Conservation (phyloP, 2,113 vertebrate genomes). For the Abramis brama region DNA sequence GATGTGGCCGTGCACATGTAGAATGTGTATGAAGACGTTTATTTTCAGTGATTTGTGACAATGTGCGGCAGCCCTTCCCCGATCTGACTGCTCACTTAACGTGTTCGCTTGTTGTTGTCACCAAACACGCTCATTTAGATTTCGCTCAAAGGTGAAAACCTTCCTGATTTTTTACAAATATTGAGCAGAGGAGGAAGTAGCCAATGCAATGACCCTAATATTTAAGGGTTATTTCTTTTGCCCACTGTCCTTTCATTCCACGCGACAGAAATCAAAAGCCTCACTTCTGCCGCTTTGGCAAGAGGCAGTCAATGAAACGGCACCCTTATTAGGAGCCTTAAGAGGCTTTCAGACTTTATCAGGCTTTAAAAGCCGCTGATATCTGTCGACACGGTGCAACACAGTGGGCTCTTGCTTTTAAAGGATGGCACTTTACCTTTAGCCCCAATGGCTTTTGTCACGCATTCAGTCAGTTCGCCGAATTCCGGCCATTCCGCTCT, state of each 20-base stretch:
- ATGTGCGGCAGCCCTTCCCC: not conserved
- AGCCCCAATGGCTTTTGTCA: conserved; percentile 51
- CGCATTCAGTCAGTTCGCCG: conserved; percentile 29
- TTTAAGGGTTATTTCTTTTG: conserved; percentile 66
- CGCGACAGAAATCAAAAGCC: conserved; percentile 70
- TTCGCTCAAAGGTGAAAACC: conserved; percentile 57
- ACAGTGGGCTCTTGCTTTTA: conserved; percentile 45
- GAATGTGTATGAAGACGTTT: conserved; percentile 7
- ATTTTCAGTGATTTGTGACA: conserved; percentile 51
- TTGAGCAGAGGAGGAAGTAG: conserved; percentile 53
- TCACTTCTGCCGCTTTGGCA: conserved; percentile 3
- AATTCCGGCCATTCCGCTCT: conserved; percentile 45
- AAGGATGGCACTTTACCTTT: conserved; percentile 56
- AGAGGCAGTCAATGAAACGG: conserved; percentile 39
- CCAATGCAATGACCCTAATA: conserved; percentile 69
- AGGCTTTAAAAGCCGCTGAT: conserved; percentile 78
- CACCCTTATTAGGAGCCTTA: conserved; percentile 69
- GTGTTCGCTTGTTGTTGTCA: conserved; percentile 21
- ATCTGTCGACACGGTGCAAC: conserved; percentile 49
- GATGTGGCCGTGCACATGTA: not conserved
- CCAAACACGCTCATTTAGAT: conserved; percentile 48
- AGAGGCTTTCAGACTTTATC: conserved; percentile 83
- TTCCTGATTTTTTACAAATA: conserved; percentile 63
- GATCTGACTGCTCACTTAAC: conserved; percentile 4
- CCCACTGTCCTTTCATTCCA: conserved; percentile 46